These are phyloP conservation scores for Pachyuromys duprasi DNA, from an alignment of 2,797 vertebrate species.

Conservation along the genomic window DNA sequence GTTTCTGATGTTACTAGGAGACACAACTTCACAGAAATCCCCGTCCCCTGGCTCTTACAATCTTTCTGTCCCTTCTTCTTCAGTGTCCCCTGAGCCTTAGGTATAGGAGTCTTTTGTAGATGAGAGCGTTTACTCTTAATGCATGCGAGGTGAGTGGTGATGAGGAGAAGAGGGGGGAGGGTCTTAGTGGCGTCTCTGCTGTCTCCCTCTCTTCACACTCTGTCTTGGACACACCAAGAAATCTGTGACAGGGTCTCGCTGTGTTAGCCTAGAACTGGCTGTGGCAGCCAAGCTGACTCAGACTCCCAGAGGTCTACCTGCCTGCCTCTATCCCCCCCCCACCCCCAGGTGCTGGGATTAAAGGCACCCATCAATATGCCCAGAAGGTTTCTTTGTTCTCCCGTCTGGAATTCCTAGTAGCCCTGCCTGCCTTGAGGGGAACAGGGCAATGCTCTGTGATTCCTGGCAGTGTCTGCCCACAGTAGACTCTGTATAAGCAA, in stretches of 20 bases:
- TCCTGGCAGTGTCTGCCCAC: neutral
- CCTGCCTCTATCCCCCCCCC: neutral
- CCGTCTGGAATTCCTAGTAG: neutral
- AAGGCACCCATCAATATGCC: neutral
- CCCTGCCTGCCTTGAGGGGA: neutral
- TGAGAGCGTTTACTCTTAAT: neutral
- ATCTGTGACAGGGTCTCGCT: neutral
- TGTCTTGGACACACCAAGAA: neutral
- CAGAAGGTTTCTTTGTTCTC: neutral
- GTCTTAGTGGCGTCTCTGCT: fast-evolving
- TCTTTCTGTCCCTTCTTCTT: neutral
- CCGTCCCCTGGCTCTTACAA: neutral
- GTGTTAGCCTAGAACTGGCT: neutral
- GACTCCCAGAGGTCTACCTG: neutral
- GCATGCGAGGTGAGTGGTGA: neutral
- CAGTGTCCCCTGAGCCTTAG: no score
- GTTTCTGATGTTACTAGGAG: neutral
- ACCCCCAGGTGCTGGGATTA: neutral
- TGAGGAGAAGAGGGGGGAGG: neutral
- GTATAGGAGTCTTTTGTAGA: neutral
- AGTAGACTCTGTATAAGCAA: neutral
- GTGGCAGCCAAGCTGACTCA: neutral
- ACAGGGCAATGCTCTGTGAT: neutral
- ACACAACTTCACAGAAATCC: neutral
- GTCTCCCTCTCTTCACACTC: neutral